phyloP scores from a whole-genome alignment of 2,797 vertebrate genomes.

The Squalus acanthias region DNA sequence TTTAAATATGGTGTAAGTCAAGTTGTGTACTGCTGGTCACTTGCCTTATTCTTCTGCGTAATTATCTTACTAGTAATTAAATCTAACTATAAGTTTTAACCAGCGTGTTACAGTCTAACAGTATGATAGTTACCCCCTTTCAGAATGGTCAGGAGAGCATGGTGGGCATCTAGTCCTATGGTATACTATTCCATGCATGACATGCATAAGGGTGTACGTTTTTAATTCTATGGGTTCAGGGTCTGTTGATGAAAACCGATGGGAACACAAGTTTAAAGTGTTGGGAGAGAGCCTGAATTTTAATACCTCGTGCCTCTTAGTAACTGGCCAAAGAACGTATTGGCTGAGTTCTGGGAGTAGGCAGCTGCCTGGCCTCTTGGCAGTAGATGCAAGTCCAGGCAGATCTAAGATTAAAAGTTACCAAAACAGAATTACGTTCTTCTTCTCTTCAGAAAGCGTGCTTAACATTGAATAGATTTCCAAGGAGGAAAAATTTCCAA shows the following conservation, averaged over 20 bases:
- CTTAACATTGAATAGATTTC: background rate
- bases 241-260: background rate
- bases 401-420: slow-evolving; percentile 19
- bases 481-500: background rate
- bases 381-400: background rate
- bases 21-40: background rate
- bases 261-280: background rate
- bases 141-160: background rate
- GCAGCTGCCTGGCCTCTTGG: slow-evolving; percentile 24
- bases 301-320: background rate
- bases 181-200: background rate
- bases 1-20: background rate
- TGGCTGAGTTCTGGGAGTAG: background rate
- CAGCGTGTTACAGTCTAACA: background rate
- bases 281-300: background rate
- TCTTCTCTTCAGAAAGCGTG: background rate
- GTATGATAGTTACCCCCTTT: background rate
- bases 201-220: background rate
- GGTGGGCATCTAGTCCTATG: background rate
- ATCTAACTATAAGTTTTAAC: background rate
- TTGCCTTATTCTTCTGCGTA: background rate
- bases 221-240: background rate
- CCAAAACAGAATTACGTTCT: background rate
- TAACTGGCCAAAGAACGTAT: slow-evolving; percentile 13
- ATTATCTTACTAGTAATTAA: background rate